Base-by-base conservation (phyloP, 2,797 vertebrate species). In the Myripristis murdjan region DNA sequence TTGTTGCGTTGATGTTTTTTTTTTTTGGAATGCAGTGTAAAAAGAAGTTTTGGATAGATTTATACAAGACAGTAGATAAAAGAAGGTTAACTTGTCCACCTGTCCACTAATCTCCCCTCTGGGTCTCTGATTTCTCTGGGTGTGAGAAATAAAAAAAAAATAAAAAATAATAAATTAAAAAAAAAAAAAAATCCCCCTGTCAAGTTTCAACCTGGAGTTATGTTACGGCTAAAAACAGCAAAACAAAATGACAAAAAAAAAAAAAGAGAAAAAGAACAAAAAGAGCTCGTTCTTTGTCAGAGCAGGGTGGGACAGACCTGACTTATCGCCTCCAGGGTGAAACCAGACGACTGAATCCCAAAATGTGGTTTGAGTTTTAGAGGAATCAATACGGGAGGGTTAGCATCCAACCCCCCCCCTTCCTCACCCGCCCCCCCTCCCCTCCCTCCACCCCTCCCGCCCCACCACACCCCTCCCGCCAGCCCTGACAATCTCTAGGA, bases 61-160 rank as follows among this genome's bases (percentile, higher is more conserved):
- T 73, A 73, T 72, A 88, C 74, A 91, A 77, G 75, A 92, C 76
- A 87, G 82, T 60, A 80, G 70, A 87, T 83, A 80, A 86, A 80
- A 56, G 37, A 87, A 80, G 90, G 91, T 94, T 93, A 94, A 94
- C 92, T 85, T 68, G 83, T 92, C 92, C 93, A 88, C 92, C 93
- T 93, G 91, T 90, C 92, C 89, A 70, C 61, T 66, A 60, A 81
- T 82, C 83, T 70, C 83, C 82, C 73, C 79, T 89, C 82, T 73
- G 55, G 78, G 78, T 87, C 84, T 91, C 83, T 71, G 59, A 77
- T 79, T 85, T 77, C 64, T 83, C 55, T 46, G 57, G 52, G 56
- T 82, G 62, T 80, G 77, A 75, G 71, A 74, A 72, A 75, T 55
- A 11, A 63, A 74, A 56, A 64, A 14, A 2, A 20, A 22, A 6